phyloP scores from a whole-genome alignment of 2,113 vertebrate genomes.

The Dasypus novemcinctus region DNA sequence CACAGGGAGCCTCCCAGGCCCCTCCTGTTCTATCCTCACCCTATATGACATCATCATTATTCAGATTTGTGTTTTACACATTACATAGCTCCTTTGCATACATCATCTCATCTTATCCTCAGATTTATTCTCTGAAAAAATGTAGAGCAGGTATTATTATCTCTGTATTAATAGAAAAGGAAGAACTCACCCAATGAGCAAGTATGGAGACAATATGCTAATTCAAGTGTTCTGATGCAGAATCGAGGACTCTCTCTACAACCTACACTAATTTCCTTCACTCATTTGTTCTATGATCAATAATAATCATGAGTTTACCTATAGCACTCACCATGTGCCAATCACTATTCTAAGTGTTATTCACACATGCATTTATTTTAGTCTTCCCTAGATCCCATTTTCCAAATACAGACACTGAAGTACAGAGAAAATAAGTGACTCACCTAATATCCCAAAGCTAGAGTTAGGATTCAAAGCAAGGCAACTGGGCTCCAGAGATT shows the following conservation, averaged over 20 bases:
- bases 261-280: not conserved
- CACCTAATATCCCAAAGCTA: not conserved
- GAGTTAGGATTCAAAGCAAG: not conserved
- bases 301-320: not conserved
- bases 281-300: not conserved
- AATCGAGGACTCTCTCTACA: not conserved
- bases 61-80: not conserved
- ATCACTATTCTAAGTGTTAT: not conserved
- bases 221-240: not conserved
- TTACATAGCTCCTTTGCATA: not conserved
- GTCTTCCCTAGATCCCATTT: not conserved
- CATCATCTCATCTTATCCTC: not conserved
- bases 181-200: not conserved
- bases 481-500: not conserved
- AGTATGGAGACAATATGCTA: not conserved
- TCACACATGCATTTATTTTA: not conserved
- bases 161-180: not conserved
- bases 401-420: not conserved
- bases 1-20: rapidly evolving
- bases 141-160: not conserved
- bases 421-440: not conserved
- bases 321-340: not conserved
- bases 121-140: not conserved
- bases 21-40: not conserved
- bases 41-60: not conserved